A percentile compares a stretch with the other conserved stretches of the same genome.
Evolutionary conservation across 2,113 vertebrate species (phyloP).

Genomic region (Sturnira hondurensis): DNA sequence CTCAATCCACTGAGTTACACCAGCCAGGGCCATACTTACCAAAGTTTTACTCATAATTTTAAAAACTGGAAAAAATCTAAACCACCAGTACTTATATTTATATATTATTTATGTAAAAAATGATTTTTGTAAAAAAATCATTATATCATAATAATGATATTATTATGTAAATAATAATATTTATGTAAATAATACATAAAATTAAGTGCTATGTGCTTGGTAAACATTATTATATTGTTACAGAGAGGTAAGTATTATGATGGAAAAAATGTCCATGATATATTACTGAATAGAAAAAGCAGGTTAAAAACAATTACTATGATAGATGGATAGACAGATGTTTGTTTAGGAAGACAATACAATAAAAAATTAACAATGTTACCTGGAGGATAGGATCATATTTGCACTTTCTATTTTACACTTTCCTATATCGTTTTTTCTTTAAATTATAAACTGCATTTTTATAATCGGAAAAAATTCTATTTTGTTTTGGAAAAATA

Average conservation of each 20-base stretch:
- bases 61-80: constrained; percentile 25
- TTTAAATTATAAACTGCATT: constrained; percentile 16
- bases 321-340: not conserved
- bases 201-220: not conserved
- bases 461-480: not conserved
- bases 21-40: no score
- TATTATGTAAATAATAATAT: no score
- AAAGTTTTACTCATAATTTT: not conserved
- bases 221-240: not conserved
- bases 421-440: not conserved
- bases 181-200: not conserved
- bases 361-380: constrained; percentile 36
- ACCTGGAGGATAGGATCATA: not conserved
- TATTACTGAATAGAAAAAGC: constrained; percentile 15
- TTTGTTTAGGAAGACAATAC: not conserved
- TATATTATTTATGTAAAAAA: not conserved
- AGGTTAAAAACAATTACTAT: not conserved
- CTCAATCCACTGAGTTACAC: no score
- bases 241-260: not conserved
- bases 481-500: constrained; percentile 13
- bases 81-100: not conserved
- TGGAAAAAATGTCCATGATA: not conserved
- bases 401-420: not conserved
- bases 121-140: no score
- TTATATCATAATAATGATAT: no score